These are phyloP conservation scores for Drosophila kepulauana DNA, from an alignment of 1,140 invertebrate species.

Conservation along the genomic window DNA sequence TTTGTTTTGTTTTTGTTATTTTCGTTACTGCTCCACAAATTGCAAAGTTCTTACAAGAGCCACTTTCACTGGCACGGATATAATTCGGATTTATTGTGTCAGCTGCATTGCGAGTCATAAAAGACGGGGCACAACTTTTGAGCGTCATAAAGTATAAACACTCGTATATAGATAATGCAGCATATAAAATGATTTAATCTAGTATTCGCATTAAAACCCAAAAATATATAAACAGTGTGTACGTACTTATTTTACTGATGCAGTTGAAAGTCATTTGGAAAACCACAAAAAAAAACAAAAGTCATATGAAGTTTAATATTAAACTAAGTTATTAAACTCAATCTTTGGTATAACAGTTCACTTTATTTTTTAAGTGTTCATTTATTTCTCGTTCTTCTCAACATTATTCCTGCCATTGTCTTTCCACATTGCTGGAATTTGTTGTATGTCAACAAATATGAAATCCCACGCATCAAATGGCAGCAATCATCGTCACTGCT, in stretches of 20 bases:
- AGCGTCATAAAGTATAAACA: conserved; percentile 35
- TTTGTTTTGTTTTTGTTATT: conserved; percentile 21
- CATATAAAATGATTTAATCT: conserved; percentile 28
- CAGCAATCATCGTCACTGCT: conserved; percentile 1
- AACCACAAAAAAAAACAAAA: not conserved
- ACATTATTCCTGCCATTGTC: not conserved
- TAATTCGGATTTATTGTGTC: conserved; percentile 53
- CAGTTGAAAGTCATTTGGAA: no score
- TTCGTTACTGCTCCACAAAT: conserved; percentile 38
- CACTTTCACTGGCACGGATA: conserved; percentile 23
- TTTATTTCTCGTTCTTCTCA: not conserved
- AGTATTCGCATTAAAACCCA: conserved; percentile 1
- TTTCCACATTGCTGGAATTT: not conserved
- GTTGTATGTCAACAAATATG: conserved; percentile 7
- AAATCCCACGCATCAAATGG: not conserved
- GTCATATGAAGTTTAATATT: conserved; percentile 2
- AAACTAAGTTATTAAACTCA: not conserved
- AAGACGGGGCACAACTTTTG: conserved; percentile 44
- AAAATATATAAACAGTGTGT: not conserved
- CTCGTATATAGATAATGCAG: not conserved
- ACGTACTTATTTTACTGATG: no score
- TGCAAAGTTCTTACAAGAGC: conserved; percentile 51
- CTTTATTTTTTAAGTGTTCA: not conserved
- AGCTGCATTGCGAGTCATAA: conserved; percentile 38
- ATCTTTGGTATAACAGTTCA: not conserved